phyloP scores from a whole-genome alignment of 2,113 vertebrate species.

The Trogon melanurus region DNA sequence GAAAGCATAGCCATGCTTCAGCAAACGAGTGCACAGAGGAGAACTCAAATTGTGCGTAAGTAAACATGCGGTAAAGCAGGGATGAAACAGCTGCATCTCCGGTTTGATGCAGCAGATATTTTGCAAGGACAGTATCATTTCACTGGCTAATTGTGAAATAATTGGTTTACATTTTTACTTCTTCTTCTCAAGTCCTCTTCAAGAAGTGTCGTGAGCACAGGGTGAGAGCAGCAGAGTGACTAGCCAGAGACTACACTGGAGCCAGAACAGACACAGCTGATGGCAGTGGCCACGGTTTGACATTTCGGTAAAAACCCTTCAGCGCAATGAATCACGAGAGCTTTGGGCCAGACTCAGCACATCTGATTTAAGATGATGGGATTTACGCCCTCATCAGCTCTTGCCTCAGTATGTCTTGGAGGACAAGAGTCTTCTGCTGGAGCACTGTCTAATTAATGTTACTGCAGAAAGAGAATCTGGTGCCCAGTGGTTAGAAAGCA shows the following conservation, averaged over 20 bases:
- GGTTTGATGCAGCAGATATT: neutral
- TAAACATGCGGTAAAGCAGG: neutral
- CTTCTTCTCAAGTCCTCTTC: neutral
- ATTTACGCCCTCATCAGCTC: conserved; percentile 1
- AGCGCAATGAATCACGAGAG: neutral
- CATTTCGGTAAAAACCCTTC: neutral
- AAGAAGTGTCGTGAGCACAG: neutral
- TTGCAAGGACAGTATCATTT: neutral
- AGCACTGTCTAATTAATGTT: conserved; percentile 1
- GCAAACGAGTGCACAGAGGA: neutral
- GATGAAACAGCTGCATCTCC: neutral
- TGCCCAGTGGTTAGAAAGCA: neutral
- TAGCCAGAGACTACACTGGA: neutral
- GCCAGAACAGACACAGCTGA: neutral
- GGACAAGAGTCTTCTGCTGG: conserved; percentile 5
- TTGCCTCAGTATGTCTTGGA: neutral
- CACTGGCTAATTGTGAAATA: neutral
- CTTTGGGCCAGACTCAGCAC: neutral
- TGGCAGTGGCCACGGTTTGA: neutral
- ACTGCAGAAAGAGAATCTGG: neutral
- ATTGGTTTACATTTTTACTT: neutral
- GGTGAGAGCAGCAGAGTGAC: too few relatives aligned
- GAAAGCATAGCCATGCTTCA: neutral
- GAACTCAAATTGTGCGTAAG: neutral
- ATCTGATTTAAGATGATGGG: neutral